phyloP scores from a whole-genome alignment of 2,113 vertebrate species.

The Quiscalus mexicanus region DNA sequence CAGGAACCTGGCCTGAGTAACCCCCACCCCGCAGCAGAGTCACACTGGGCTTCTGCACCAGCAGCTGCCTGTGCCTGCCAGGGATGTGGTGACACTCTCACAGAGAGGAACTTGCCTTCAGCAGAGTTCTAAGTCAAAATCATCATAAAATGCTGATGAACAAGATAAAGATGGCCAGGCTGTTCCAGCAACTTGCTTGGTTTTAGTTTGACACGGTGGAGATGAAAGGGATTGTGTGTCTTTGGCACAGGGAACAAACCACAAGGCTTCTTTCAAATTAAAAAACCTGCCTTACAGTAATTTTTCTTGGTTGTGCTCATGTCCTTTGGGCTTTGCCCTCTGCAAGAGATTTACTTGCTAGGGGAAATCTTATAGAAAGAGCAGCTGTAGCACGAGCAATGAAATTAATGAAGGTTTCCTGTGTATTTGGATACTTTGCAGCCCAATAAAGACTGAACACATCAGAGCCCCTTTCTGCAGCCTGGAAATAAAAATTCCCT shows the following conservation, averaged over 20 bases:
- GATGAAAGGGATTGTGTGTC: neutral
- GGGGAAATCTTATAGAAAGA: neutral
- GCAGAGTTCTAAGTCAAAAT: neutral
- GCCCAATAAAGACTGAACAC: neutral
- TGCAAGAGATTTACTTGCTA: neutral
- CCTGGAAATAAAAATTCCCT: neutral
- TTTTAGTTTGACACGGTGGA: neutral
- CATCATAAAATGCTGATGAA: neutral
- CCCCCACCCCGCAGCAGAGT: neutral
- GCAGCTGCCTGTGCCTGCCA: neutral
- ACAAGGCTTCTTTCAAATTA: neutral
- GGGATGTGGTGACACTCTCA: neutral
- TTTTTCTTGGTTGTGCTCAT: neutral
- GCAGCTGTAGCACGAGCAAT: neutral
- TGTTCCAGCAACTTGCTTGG: neutral
- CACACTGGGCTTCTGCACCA: neutral
- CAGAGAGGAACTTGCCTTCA: neutral
- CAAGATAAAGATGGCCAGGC: neutral
- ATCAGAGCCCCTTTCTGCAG: neutral
- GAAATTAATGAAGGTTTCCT: neutral
- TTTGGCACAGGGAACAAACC: neutral
- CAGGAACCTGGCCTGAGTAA: neutral
- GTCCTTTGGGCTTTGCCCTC: neutral
- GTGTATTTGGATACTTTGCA: too few relatives aligned
- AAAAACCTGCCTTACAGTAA: neutral